Evolutionary conservation across 2,888 invertebrate genomes (phyloP), one percentile per base, ranked within the genome.

Genomic region (Habroteleia sp.): DNA sequence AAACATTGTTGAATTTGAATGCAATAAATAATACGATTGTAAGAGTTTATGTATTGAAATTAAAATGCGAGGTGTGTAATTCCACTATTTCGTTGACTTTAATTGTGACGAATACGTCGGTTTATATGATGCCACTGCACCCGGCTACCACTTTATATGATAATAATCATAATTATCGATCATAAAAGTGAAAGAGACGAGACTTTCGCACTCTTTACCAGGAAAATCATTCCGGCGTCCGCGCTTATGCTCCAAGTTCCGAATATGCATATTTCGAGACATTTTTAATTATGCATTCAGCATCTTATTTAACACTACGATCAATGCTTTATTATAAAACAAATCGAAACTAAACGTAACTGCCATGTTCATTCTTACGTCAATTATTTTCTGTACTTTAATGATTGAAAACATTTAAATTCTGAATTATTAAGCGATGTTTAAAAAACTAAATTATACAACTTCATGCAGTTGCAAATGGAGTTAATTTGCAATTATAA

Each of bases 131-230:
- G 31, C 39, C 25, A 54, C 52, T 42, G 37, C 17, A 11, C 17
- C 6, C 20, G 14, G 52, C 37, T 35, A 44, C 52, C 52, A 65
- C 35, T 65, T 65, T 54, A 65, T 54, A 54, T 54, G 73, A 60
- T 73, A 65, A 73, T 73, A 50, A 73, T 65, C 65, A 65, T 73
- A 65, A 73, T 73, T 73, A 73, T 65, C 58, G 73, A 73, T 73
- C 65, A 58, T 65, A 73, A 73, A 73, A 73, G 73, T 73, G 73
- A 73, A 73, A 73, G 73, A 73, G 42, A 44, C 37, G 50, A 27
- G 46, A 65, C 65, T 65, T 73, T 72, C 71, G 48, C 35, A 69
- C 52, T 50, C 56, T 72, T 56, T 54, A 41, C 54, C 16, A 48
- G 42, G 56, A 72, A 72, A 56, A 56, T 11, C 41, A 48, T 31